Base-by-base conservation (phyloP, 2,797 vertebrate species). In the Steatocranus sp. region DNA sequence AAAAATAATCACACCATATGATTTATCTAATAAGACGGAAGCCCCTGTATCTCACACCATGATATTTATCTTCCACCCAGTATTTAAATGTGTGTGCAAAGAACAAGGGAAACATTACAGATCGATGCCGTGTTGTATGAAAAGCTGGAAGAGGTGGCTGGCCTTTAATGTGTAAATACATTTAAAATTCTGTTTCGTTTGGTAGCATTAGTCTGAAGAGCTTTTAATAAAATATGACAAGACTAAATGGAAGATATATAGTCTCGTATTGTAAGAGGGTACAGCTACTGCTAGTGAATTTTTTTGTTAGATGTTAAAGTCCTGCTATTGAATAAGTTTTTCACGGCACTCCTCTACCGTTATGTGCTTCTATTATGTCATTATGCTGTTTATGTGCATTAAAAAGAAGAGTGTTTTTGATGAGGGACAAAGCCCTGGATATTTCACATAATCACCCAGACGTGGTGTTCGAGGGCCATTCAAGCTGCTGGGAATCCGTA, bases 81-180 rank as follows among this genome's bases (percentile, higher is more conserved):
- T 81, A 86, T 82, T 81, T 46, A 79, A 78, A 50, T 79, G 81
- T 89, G 68, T 81, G 63, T 76, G 83, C 30, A 82, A 83, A 85
- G 18, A 32, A 32, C 83, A 82, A n/a, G 68, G 68, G 50, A 86
- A 78, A 73, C 46, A 20, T 34, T 58, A 41, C 23, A 20, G 76
- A 50, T 36, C 25, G 75, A 56, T 20, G 41, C 75, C 11, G 4
- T 30, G 51, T 58, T 78, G 32, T 70, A 38, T 11, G 14, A 78
- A 27, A 81, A 50, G 36, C 14, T 54, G 41, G 30, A 70, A 27
- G 43, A 68, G 53, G 15, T 8, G 20, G 23, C 73, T 77, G 76
- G 46, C 48, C 81, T 81, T 81, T 84, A 81, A 78, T 56, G 84
- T 95, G 93, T 94, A 95, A 88, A 95, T 93, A 94, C 46, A 87